Conservation (phyloP, 2,888 invertebrate genomes). For the Rhorus exstirpatorius region DNA sequence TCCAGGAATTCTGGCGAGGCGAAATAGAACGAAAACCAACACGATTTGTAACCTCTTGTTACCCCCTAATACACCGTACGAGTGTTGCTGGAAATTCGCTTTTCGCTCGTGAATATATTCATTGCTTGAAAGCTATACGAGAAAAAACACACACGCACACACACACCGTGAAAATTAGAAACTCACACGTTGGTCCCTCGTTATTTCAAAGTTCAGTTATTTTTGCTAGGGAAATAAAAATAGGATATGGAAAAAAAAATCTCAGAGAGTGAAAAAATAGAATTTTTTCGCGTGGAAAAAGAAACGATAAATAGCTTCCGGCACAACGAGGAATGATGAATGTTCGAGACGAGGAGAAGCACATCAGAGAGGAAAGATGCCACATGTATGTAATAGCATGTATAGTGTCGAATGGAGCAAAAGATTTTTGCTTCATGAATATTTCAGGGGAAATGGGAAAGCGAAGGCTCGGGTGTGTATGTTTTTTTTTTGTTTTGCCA, state of each 20-base stretch:
- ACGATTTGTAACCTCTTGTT: conserved; percentile 9
- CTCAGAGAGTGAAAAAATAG: background rate
- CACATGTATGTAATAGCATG: too few relatives aligned
- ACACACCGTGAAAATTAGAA: too few relatives aligned
- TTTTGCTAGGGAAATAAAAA: too few relatives aligned
- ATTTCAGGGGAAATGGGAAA: conserved; percentile 65
- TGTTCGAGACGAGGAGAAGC: conserved; percentile 4
- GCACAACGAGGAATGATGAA: too few relatives aligned
- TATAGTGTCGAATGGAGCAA: conserved; percentile 53
- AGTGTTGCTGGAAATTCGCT: conserved; percentile 5
- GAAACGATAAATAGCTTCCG: background rate
- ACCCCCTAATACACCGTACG: background rate
- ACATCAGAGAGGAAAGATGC: conserved; percentile 11
- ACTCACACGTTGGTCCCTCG: too few relatives aligned
- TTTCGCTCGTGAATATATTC: background rate
- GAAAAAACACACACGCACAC: too few relatives aligned
- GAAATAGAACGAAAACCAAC: conserved; percentile 58
- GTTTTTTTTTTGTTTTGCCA: conserved; percentile 3
- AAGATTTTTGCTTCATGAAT: conserved; percentile 63
- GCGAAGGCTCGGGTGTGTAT: conserved; percentile 48
- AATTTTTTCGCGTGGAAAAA: background rate
- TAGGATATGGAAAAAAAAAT: background rate
- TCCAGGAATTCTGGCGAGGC: conserved; percentile 54
- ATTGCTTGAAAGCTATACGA: too few relatives aligned
- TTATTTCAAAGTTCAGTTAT: too few relatives aligned